Conservation (phyloP, 2,797 vertebrate genomes). For the Naso thynnoides region DNA sequence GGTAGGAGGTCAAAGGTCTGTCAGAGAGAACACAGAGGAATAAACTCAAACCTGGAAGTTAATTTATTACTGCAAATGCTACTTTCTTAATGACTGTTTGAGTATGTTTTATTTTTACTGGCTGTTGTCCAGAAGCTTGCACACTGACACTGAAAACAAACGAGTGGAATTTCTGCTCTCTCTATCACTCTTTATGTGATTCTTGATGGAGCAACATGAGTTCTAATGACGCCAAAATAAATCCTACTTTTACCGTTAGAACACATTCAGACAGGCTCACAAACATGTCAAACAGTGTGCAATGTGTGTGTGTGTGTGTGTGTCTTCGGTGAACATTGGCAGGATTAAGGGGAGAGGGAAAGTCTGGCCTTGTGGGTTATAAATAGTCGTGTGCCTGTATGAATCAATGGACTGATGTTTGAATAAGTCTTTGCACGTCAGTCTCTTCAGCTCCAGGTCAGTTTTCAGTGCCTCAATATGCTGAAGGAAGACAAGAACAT, state of each 20-base stretch:
- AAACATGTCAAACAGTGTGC: neutral
- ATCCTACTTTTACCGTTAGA: neutral
- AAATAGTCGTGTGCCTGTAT: slow-evolving; percentile 44
- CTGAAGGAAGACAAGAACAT: neutral
- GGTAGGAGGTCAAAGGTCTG: slow-evolving; percentile 52
- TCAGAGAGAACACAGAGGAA: slow-evolving; percentile 26
- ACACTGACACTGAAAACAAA: neutral
- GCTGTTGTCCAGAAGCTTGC: neutral
- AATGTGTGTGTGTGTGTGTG: slow-evolving; percentile 18
- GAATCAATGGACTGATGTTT: slow-evolving; percentile 45
- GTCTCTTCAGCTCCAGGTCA: slow-evolving; percentile 14
- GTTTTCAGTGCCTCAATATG: slow-evolving; percentile 21
- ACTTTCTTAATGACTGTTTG: slow-evolving; percentile 8
- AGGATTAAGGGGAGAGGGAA: slow-evolving; percentile 55
- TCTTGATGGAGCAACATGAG: neutral
- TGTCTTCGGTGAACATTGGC: slow-evolving; percentile 39
- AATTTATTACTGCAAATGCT: slow-evolving; percentile 45
- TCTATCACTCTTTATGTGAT: neutral
- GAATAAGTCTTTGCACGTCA: slow-evolving; percentile 34
- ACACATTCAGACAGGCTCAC: neutral
- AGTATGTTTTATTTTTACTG: neutral
- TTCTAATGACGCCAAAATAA: neutral
- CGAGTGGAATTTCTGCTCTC: neutral
- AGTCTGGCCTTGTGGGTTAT: slow-evolving; percentile 45
- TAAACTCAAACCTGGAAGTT: slow-evolving; percentile 54